Evolutionary conservation across 1,140 invertebrate species (phyloP), one percentile per base, ranked within the genome.

Genomic region (Cydia fagiglandana): DNA sequence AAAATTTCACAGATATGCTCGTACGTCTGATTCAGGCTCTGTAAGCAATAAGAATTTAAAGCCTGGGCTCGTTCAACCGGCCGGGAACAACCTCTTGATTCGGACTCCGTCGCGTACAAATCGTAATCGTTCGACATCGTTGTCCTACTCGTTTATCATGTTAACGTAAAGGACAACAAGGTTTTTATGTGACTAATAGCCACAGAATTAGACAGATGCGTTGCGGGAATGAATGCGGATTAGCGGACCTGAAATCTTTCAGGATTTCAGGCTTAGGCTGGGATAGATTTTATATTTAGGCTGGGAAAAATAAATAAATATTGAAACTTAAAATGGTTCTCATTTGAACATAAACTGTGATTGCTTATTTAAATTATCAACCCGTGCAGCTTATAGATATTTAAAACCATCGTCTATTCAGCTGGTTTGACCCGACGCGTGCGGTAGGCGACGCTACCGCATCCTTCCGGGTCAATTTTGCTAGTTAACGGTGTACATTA

Each of bases 41-140:
- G 9, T 24, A 24, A 61, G 56, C 56, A 61, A 61, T n/a, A 4
- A 61, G 20, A 24, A 61, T 61, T 24, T 1, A 12, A 20, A 61
- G 7, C 10, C 56, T 80, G 83, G 90, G 85, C 87, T 82, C 68
- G 90, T 91, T 80, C 81, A 83, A 91, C 89, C 88, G 85, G 89
- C 64, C 78, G 74, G 77, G 76, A 79, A 80, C 74, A 61, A 76
- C 50, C 30, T 70, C 66, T 70, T 70, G 66, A 70, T 70, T 70
- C 66, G n/a, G 66, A 45, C 34, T 6, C 34, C 6, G 66, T 45
- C 9, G 66, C 66, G 34, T 70, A 70, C 66, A 38, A 70, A 70
- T 70, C n/a, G 34, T 70, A 70, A 70, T 45, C 66, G 30, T 70
- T 70, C 66, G n/a, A 70, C 66, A 38, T 70, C 30, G 66, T 38